Percentiles rank a stretch among this genome's conserved stretches.
phyloP scores from a whole-genome alignment of 2,888 invertebrate species.

The Clepsis dumicolana region DNA sequence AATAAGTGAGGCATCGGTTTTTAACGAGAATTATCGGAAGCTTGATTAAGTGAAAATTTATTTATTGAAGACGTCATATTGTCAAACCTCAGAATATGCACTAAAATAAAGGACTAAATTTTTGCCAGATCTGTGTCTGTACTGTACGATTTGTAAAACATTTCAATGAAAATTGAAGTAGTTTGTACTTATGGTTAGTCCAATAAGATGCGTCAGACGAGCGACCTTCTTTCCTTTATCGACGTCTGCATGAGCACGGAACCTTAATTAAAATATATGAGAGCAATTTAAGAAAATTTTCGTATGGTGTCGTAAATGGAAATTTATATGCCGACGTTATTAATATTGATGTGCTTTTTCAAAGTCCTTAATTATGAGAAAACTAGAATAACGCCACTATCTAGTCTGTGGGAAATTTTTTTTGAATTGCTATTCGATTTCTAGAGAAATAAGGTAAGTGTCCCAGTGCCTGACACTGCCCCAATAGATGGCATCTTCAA shows the following conservation, averaged over 20 bases:
- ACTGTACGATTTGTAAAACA: neutral
- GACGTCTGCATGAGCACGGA: slow-evolving; percentile 68
- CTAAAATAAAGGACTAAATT: neutral
- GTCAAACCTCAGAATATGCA: too few species aligned
- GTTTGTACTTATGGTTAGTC: neutral
- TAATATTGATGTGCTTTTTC: slow-evolving; percentile 59
- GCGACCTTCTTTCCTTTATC: slow-evolving; percentile 55
- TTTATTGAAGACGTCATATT: too few species aligned
- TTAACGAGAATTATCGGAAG: too few species aligned
- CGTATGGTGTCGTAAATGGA: slow-evolving; percentile 62
- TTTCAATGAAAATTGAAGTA: neutral
- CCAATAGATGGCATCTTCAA: too few species aligned
- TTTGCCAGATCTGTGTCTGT: too few species aligned
- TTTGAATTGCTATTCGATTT: neutral
- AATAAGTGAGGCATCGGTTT: too few species aligned
- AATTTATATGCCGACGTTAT: slow-evolving; percentile 67
- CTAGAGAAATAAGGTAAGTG: neutral
- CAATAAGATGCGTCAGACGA: neutral
- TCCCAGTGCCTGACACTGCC: too few species aligned
- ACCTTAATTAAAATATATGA: slow-evolving; percentile 79
- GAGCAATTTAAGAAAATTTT: slow-evolving; percentile 76
- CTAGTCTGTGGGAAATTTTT: neutral
- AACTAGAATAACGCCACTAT: slow-evolving; percentile 33
- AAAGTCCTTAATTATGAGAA: slow-evolving; percentile 21
- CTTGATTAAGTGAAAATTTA: too few species aligned